Percentiles rank a stretch among this genome's conserved stretches.
phyloP scores from a whole-genome alignment of 1,140 invertebrate genomes.

The Anagrus nilaparvatae region DNA sequence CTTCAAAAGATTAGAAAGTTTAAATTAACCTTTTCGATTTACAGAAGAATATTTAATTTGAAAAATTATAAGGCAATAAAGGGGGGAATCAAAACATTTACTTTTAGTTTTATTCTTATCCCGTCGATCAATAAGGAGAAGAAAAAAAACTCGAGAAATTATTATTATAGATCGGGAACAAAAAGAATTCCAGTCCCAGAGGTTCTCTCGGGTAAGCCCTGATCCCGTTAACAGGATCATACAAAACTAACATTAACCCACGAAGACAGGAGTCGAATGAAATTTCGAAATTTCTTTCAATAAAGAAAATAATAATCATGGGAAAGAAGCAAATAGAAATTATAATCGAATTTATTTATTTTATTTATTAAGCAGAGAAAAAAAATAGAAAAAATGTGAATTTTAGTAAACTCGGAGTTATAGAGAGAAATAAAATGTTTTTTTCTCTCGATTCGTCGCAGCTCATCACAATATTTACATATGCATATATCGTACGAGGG shows the following conservation, averaged over 20 bases:
- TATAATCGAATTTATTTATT: conserved; percentile 9
- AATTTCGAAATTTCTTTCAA: conserved; percentile 1
- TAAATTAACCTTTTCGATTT: no score
- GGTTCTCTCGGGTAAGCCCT: conserved; percentile 8
- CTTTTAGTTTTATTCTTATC: no score
- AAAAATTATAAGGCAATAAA: neutral
- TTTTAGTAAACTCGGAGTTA: neutral
- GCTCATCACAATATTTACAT: conserved; percentile 17
- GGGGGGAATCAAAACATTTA: neutral
- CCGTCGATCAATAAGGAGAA: neutral
- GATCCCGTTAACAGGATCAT: conserved; percentile 21
- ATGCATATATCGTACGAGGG: conserved; percentile 12
- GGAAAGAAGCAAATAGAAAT: conserved; percentile 15
- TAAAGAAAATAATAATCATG: conserved; percentile 16
- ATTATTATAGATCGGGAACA: conserved; percentile 13
- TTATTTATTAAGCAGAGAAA: neutral
- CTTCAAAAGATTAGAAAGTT: conserved; percentile 18
- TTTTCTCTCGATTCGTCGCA: conserved; percentile 12
- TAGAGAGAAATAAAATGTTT: conserved; percentile 2
- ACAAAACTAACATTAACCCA: neutral
- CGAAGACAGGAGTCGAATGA: neutral
- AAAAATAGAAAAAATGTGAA: neutral
- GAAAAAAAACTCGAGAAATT: conserved; percentile 2
- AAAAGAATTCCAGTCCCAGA: no score
- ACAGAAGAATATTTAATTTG: no score